Evolutionary conservation across 1,140 invertebrate genomes (phyloP), one percentile per base, ranked within the genome.

Genomic region (Oryctes rhinoceros): DNA sequence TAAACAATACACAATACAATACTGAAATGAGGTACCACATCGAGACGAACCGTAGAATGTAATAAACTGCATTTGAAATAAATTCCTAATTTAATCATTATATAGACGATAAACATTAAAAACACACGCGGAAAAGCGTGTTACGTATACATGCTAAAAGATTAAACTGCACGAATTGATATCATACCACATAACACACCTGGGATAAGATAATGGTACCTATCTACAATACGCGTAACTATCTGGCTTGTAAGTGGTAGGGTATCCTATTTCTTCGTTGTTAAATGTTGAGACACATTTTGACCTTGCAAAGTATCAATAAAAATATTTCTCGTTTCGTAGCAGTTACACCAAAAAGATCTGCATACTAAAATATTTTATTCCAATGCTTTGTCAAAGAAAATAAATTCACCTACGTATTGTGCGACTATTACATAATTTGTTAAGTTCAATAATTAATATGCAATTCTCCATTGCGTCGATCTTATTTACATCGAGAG

Each of bases 131-230:
- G 9, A 44, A 10, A 44, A 44, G 9, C 39, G 24, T 30, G 24
- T 44, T 44, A 44, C 39, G 2, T 44, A 44, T 44, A 44, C 9
- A 10, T 10, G 5, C 39, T 20, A 62, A 15, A 11, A 62, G 20
- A 62, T 24, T 67, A 67, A 18, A 53, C 9, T 53, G 7, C 49
- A 53, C 53, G 13, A 62, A 67, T 30, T 67, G 65, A 67, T 67
- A 67, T 24, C 65, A 30, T 67, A 67, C 65, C 65, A 24, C 65
- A 67, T 18, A 53, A 53, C 49, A 67, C 65, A 67, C 65, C 65
- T 67, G 65, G 18, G 65, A 67, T 67, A 24, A 67, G 65, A 67
- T 67, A 67, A 67, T 67, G 18, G 39, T 44, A 44, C 39, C 39
- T 20, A 62, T 20, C 15, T 18, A 6, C 53, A 20, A 62, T 18